Conservation (phyloP, 2,888 invertebrate species). For the Drosophila fulvimacula region DNA sequence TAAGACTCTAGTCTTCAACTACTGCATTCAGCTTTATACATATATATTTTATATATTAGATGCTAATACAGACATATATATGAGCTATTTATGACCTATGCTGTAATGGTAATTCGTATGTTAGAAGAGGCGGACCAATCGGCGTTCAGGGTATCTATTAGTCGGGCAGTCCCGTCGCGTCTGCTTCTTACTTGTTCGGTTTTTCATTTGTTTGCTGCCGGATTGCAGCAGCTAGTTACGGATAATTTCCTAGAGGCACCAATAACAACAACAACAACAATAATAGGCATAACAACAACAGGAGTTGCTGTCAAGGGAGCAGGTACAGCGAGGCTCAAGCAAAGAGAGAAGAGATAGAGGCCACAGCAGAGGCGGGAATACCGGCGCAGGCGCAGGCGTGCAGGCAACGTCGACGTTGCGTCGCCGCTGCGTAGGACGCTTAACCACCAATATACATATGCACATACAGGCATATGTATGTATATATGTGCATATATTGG, state of each 20-base stretch:
- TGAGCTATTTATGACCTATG: too few species aligned
- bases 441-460: constrained; percentile 54
- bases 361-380: constrained; percentile 3
- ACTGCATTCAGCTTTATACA: too few species aligned
- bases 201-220: constrained; percentile 35
- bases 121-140: too few species aligned
- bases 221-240: constrained; percentile 48
- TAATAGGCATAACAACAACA: constrained; percentile 28
- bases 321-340: constrained; percentile 59
- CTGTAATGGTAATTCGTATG: too few species aligned
- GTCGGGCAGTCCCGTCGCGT: not conserved
- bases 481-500: constrained; percentile 63
- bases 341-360: too few species aligned
- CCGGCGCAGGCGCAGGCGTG: constrained; percentile 4
- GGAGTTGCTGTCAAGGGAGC: constrained; percentile 69
- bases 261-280: constrained; percentile 14
- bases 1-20: too few species aligned
- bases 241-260: constrained; percentile 67
- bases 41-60: too few species aligned
- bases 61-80: too few species aligned
- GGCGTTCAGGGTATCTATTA: not conserved
- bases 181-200: constrained; percentile 18
- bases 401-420: constrained; percentile 27
- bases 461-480: not conserved
- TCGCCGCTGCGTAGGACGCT: constrained; percentile 67